These are phyloP conservation scores for Theretra japonica DNA, from an alignment of 2,888 invertebrate species.

Conservation along the genomic window DNA sequence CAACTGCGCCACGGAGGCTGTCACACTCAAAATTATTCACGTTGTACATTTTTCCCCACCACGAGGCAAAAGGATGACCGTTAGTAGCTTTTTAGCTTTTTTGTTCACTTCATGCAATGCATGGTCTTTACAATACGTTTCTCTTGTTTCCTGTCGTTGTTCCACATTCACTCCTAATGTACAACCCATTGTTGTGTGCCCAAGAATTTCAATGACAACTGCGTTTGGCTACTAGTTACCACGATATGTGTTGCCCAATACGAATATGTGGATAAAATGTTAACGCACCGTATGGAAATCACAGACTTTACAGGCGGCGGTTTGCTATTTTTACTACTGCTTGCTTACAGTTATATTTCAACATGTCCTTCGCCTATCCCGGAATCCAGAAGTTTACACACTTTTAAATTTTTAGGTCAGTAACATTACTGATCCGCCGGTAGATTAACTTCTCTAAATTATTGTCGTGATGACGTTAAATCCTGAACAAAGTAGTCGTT, in stretches of 20 bases:
- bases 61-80: constrained; percentile 68
- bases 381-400: neutral
- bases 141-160: constrained; percentile 65
- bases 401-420: neutral
- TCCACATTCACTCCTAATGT: constrained; percentile 59
- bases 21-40: constrained; percentile 65
- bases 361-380: neutral
- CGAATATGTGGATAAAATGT: constrained; percentile 11
- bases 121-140: constrained; percentile 58
- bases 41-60: constrained; percentile 56
- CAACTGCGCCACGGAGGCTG: too few species aligned
- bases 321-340: neutral
- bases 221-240: constrained; percentile 13
- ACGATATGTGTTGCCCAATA: neutral
- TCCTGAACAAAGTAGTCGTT: constrained; percentile 48
- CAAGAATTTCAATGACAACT: constrained; percentile 38
- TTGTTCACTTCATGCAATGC: constrained; percentile 58
- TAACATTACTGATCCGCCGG: neutral
- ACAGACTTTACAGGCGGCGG: neutral
- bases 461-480: neutral
- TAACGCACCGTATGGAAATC: constrained; percentile 20
- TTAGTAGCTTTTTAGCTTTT: constrained; percentile 62
- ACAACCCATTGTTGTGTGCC: constrained; percentile 54
- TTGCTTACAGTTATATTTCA: neutral
- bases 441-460: neutral